Percentiles rank a stretch among this genome's conserved stretches.
These are phyloP conservation scores for Eulemur mongoz DNA, from an alignment of 2,797 vertebrate genomes.

Conservation along the genomic window DNA sequence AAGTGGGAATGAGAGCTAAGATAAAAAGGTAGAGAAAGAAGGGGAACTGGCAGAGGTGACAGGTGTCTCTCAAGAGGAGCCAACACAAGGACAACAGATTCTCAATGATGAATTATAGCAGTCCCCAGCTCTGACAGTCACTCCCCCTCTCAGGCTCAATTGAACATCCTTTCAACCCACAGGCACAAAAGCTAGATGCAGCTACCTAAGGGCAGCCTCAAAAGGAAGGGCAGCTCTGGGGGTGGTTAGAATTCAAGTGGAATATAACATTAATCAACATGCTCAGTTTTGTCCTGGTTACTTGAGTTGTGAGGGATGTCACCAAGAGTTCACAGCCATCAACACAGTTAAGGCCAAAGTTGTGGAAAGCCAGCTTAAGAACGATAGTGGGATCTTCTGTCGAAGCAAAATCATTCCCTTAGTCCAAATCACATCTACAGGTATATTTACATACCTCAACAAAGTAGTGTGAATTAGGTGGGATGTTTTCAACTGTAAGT, in stretches of 20 bases:
- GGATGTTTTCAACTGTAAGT: not conserved
- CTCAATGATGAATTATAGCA: not conserved
- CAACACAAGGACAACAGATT: not conserved
- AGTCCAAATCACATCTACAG: not conserved
- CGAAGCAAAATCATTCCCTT: not conserved
- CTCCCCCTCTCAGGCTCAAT: fast-evolving
- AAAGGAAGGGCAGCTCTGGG: not conserved
- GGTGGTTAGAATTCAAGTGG: not conserved
- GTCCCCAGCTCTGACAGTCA: not conserved
- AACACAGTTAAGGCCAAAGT: not conserved
- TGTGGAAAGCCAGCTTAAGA: not conserved
- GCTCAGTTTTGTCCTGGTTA: not conserved
- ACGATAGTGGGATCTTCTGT: not conserved
- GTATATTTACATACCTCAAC: not conserved
- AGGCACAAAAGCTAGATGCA: not conserved
- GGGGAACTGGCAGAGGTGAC: not conserved
- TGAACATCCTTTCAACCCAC: not conserved
- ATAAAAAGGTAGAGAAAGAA: not conserved
- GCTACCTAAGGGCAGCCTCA: not conserved
- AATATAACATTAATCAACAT: not conserved
- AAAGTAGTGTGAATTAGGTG: not conserved
- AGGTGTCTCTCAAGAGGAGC: not conserved
- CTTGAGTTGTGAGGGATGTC: not conserved
- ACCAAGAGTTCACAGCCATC: not conserved
- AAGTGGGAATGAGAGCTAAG: not conserved